Conservation (phyloP, 2,797 vertebrate genomes). For the Paguma larvata region DNA sequence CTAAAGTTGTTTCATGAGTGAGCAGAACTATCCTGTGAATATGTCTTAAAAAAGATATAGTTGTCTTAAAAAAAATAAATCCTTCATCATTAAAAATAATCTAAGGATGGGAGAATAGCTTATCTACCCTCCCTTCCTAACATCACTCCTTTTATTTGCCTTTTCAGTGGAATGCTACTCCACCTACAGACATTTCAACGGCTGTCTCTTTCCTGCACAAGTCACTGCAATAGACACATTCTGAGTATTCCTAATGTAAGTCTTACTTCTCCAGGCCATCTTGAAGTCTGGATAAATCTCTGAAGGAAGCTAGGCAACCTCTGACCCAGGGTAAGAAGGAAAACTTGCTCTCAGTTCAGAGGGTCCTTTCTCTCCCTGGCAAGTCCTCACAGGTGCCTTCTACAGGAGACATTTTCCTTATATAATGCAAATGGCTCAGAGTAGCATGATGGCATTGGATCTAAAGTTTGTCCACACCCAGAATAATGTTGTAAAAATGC, state of each 20-base stretch:
- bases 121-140: not conserved
- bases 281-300: not conserved
- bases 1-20: slow-evolving; percentile 6
- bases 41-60: not conserved
- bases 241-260: not conserved
- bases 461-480: not conserved
- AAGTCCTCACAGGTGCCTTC: not conserved
- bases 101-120: not conserved
- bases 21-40: not conserved
- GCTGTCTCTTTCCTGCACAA: not conserved
- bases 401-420: not conserved
- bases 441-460: not conserved
- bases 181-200: not conserved
- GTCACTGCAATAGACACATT: not conserved
- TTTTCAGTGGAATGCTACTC: not conserved
- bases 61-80: slow-evolving; percentile 85
- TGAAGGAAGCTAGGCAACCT: not conserved
- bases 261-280: not conserved
- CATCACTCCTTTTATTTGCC: not conserved
- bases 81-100: slow-evolving; percentile 94
- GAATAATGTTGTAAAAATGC: not conserved
- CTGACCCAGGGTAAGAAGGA: not conserved
- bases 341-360: not conserved
- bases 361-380: not conserved
- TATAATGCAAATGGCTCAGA: not conserved